Base-by-base conservation (phyloP, 2,797 vertebrate species). In the Scolopax rusticola region DNA sequence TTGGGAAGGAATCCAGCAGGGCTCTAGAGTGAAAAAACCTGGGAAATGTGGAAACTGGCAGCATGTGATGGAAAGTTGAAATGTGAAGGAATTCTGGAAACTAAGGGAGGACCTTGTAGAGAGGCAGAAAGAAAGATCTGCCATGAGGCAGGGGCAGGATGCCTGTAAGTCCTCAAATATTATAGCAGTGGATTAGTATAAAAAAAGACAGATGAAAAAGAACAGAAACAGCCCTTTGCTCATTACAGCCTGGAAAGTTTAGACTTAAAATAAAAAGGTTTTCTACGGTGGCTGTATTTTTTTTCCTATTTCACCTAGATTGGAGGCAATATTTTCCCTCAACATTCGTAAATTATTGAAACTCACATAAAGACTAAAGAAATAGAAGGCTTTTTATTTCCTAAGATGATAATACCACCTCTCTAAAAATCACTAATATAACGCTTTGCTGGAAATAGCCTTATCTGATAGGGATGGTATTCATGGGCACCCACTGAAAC, bases 381-480 rank as follows among this genome's bases (percentile, higher is more conserved):
- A 89, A 70, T 23, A 91, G 61, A 76, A 64, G 57, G n/a, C 6
- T 48, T 83, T 78, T 93, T 86, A n/a, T 86, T 90, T 81, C 64
- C 67, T n/a, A 79, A 90, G 65, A 81, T 69, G 76, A 38, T 75
- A 77, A 74, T 10, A 83, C 24, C 32, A 65, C 54, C 75, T 91
- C 84, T 95, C 60, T 64, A 89, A 94, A 93, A 94, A 87, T 74
- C 32, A 63, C 59, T 95, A 95, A 95, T 94, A 89, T 87, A 88
- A 67, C 36, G 30, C 88, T 88, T 75, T 70, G 65, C 57, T 96
- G 80, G 92, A 67, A 95, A 45, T 38, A 80, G 51, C 33, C 61
- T 77, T 84, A 95, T 94, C 93, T 92, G 86, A 94, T 80, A 80
- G 56, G 41, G 53, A 86, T 47, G 51, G 67, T 74, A 79, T 93